Conservation (phyloP, 1,140 invertebrate species). For the Aphaenogaster rudis region DNA sequence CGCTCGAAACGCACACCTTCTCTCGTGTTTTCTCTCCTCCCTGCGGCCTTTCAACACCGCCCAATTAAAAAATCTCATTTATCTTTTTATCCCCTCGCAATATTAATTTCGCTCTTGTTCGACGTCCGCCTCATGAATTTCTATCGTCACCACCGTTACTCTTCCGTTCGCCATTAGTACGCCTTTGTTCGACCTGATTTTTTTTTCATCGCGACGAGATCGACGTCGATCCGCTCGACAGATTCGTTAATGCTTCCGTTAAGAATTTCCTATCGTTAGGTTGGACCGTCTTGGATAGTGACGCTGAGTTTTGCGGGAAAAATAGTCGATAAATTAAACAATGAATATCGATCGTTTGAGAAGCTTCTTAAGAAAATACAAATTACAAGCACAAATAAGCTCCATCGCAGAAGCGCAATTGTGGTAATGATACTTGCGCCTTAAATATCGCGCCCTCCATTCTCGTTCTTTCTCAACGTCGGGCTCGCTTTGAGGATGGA, state of each 20-base stretch:
- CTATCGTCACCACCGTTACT: conserved; percentile 54
- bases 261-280: background rate
- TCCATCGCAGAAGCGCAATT: background rate
- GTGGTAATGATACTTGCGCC: conserved; percentile 8
- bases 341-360: background rate
- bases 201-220: conserved; percentile 23
- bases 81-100: conserved; percentile 59
- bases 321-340: background rate
- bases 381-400: background rate
- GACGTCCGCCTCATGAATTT: conserved; percentile 61
- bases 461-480: conserved; percentile 13
- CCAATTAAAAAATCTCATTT: conserved; percentile 73
- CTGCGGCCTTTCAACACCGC: conserved; percentile 64
- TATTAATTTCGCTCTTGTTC: conserved; percentile 66
- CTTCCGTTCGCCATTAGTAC: conserved; percentile 34
- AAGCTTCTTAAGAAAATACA: background rate
- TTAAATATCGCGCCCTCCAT: background rate
- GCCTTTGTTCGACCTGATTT: conserved; percentile 15
- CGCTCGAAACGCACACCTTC: background rate
- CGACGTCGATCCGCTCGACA: background rate
- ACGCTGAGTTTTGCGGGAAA: background rate
- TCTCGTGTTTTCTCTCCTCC: conserved; percentile 15
- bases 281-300: background rate
- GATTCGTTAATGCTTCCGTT: background rate
- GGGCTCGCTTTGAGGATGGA: conserved; percentile 21